Evolutionary conservation across 2,113 vertebrate genomes (phyloP).

Genomic region (Psittacara wagleri): DNA sequence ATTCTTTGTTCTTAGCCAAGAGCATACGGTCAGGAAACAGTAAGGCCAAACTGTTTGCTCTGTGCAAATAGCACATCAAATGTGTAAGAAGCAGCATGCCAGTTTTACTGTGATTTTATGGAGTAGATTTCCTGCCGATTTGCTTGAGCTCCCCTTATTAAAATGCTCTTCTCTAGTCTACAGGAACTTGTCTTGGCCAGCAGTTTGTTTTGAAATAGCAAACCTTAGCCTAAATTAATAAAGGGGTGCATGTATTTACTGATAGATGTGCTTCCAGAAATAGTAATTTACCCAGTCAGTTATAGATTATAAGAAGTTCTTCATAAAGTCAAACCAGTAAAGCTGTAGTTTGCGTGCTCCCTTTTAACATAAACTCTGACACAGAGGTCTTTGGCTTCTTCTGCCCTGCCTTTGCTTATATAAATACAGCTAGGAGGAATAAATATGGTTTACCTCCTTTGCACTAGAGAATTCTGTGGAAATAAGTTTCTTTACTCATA

Average conservation of each 20-base stretch:
- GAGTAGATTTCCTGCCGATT: neutral
- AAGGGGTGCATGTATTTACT: neutral
- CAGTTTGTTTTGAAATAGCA: constrained; percentile 22
- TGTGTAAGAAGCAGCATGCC: neutral
- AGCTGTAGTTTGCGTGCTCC: neutral
- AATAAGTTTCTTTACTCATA: fast-evolving
- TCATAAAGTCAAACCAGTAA: neutral
- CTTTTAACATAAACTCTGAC: neutral
- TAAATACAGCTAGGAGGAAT: neutral
- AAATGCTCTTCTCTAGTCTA: neutral
- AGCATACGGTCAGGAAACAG: neutral
- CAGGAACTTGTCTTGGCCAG: neutral
- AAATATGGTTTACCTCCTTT: neutral
- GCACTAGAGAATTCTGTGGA: neutral
- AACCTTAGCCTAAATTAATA: neutral
- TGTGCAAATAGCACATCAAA: neutral
- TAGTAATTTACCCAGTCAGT: neutral
- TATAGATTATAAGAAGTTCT: neutral
- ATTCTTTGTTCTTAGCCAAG: neutral
- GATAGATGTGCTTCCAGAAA: neutral
- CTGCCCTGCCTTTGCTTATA: neutral
- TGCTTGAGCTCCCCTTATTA: neutral
- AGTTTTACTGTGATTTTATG: neutral
- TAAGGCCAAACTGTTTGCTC: neutral
- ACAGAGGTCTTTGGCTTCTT: neutral